Conservation (phyloP, 2,888 invertebrate genomes). For the Pristionchus entomophagus region DNA sequence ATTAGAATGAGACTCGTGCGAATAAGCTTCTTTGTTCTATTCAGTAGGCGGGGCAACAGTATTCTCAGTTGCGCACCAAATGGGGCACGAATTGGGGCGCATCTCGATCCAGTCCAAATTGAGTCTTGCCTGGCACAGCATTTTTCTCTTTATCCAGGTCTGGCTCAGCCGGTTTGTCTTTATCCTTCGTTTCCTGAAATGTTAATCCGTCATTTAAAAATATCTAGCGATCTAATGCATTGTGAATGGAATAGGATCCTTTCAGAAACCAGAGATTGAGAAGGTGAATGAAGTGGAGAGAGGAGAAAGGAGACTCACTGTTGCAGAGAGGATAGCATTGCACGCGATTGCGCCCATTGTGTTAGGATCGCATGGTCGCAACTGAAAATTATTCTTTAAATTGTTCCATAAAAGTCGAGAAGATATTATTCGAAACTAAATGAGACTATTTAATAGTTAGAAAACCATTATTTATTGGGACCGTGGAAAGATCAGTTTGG, state of each 20-base stretch:
- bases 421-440: no score
- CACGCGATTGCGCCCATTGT: no score
- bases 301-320: no score
- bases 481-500: no score
- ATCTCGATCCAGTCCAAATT: neutral
- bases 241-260: neutral
- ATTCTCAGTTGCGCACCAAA: neutral
- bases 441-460: no score
- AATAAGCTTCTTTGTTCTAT: slow-evolving; percentile 28
- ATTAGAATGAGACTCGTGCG: neutral
- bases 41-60: neutral
- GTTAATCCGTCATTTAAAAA: neutral
- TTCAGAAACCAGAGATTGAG: neutral
- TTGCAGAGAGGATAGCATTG: no score
- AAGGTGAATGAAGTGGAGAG: neutral
- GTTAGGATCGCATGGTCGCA: no score
- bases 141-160: neutral
- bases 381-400: no score
- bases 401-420: no score
- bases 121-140: neutral
- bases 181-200: neutral
- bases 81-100: neutral
- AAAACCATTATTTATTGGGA: no score
- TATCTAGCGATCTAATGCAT: neutral
- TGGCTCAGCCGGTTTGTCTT: neutral